Base-by-base conservation (phyloP, 1,140 invertebrate genomes). In the Zaprionus camerounensis region DNA sequence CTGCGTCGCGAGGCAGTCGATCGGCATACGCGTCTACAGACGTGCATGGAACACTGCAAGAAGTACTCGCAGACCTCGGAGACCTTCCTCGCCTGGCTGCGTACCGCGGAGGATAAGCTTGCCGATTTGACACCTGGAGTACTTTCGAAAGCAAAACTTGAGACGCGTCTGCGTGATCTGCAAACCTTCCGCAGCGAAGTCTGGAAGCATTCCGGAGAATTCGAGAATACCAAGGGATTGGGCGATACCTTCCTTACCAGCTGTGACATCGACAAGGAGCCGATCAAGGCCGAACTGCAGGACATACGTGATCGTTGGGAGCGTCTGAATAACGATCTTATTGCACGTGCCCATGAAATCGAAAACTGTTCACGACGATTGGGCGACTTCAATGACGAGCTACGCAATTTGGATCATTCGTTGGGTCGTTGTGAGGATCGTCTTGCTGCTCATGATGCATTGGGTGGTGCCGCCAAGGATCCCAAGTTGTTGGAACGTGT, bases 161-260 rank as follows among this genome's bases (percentile, higher is more conserved):
- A 98, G 79, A 96, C 96, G 80, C 98, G 98, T 92, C 93, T 99
- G 0, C 96, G 97, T 69, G 98, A 99, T 86, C 93, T 99, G 31
- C 97, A 98, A 80, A 95, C 96, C 36, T 97, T 99, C 93, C 95
- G 98, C 78, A 98, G 98, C 91, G 98, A 99, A 82, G 95, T 99
- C 0, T 97, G 97, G 95, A 97, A 98, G 88, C 94, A 95, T 76
- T 97, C 97, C 56, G 97, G 97, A 11, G 98, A 99, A 93, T 98
- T 97, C 91, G 98, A 99, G 81, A 97, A 97, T 91, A 96, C 96
- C 71, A 96, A 95, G 91, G 96, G 95, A 0, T 93, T 96, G 3
- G 98, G 98, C 12, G 97, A 99, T 79, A 96, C 96, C 0, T 97
- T 99, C 93, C 93, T 97, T 22, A 94, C 95, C 3, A 95, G 96